Evolutionary conservation across 2,888 invertebrate species (phyloP).

Genomic region (Cataglyphis cursor): DNA sequence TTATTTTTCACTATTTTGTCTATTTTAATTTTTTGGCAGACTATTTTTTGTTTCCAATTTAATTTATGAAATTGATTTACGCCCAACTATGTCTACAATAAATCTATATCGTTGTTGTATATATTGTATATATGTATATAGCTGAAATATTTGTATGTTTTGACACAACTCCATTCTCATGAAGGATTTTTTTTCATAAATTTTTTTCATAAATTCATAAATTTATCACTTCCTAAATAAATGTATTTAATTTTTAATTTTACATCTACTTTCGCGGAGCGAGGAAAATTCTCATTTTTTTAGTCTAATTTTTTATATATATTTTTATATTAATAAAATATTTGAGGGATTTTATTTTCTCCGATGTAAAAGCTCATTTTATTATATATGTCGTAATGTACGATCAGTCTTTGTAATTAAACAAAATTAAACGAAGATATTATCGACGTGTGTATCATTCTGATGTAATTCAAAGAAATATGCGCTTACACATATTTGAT

Average conservation of each 20-base stretch:
- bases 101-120: background rate
- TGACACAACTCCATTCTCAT: background rate
- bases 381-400: background rate
- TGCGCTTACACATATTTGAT: background rate
- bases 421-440: constrained; percentile 27
- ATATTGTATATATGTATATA: background rate
- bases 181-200: background rate
- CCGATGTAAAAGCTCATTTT: constrained; percentile 4
- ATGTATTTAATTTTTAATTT: background rate
- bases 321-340: constrained; percentile 16
- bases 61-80: constrained; percentile 62
- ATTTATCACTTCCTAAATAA: background rate
- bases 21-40: constrained; percentile 50
- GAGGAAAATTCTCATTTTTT: background rate
- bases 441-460: constrained; percentile 4
- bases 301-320: background rate
- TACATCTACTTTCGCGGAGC: background rate
- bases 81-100: constrained; percentile 16
- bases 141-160: background rate
- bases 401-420: constrained; percentile 31
- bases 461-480: constrained; percentile 22
- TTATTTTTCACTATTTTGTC: background rate
- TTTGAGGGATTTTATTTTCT: background rate
- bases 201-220: too few species aligned
- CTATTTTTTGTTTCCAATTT: background rate